Percentiles rank a stretch among this genome's conserved stretches.
Evolutionary conservation across 1,140 invertebrate species (phyloP).

Genomic region (Brachionus koreanus): DNA sequence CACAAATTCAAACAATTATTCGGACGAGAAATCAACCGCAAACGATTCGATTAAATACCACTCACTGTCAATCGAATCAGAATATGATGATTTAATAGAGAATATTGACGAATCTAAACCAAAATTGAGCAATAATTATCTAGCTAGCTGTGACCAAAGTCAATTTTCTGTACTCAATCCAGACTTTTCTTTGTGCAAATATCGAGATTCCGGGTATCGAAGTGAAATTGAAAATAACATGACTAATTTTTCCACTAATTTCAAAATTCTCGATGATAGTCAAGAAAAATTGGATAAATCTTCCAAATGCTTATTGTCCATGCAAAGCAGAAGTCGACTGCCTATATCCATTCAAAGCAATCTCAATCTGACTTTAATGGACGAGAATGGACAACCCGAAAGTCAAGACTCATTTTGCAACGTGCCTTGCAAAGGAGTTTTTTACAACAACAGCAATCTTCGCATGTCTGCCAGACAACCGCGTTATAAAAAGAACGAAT

Average conservation of each 20-base stretch:
- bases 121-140: background rate
- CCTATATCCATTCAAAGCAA: slow-evolving; percentile 26
- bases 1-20: slow-evolving; percentile 39
- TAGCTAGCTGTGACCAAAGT: background rate
- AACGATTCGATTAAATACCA: slow-evolving; percentile 44
- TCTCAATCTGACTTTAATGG: slow-evolving; percentile 22
- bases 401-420: background rate
- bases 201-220: slow-evolving; percentile 22
- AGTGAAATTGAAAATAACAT: slow-evolving; percentile 38
- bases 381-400: background rate
- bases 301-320: background rate
- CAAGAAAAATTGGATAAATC: background rate
- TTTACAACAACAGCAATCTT: background rate
- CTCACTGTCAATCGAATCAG: slow-evolving; percentile 24
- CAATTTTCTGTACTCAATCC: background rate
- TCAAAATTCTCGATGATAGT: background rate
- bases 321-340: slow-evolving; percentile 30
- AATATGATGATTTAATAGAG: slow-evolving; percentile 35
- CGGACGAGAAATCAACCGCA: slow-evolving; percentile 23
- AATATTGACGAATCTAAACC: background rate
- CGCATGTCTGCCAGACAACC: slow-evolving; percentile 26
- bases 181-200: slow-evolving; percentile 23
- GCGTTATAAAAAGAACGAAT: slow-evolving; percentile 30
- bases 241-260: slow-evolving; percentile 34
- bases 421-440: background rate